These are phyloP conservation scores for Poeciliopsis turrubarensis DNA, from an alignment of 2,113 vertebrate genomes.

Conservation along the genomic window DNA sequence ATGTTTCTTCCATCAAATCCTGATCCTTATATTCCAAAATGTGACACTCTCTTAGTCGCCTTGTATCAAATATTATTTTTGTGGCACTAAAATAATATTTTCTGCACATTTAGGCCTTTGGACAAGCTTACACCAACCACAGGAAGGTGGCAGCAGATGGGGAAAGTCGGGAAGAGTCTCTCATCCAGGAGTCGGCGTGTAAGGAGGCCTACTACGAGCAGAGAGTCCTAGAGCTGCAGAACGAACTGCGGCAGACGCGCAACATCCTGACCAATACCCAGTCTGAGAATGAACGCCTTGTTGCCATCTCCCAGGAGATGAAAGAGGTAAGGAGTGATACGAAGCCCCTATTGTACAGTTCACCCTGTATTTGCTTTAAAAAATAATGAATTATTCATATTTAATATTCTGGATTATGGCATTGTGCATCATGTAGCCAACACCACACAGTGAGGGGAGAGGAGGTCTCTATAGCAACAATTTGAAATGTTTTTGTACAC, in stretches of 20 bases:
- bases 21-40: not conserved
- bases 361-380: not conserved
- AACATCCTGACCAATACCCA: constrained; percentile 91
- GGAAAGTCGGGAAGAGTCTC: constrained; percentile 95
- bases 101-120: constrained; percentile 86
- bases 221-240: constrained; percentile 94
- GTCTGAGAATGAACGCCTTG: constrained; percentile 93
- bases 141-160: constrained; percentile 97
- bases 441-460: not conserved
- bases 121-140: constrained; percentile 96
- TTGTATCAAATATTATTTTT: no score
- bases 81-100: not conserved
- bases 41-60: not conserved
- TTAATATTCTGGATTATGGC: not conserved
- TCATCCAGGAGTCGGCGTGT: constrained; percentile 95
- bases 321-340: constrained; percentile 85
- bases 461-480: not conserved
- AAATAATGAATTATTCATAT: not conserved
- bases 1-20: not conserved
- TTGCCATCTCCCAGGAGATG: constrained; percentile 88
- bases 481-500: not conserved
- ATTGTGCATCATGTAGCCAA: not conserved
- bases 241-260: constrained; percentile 89
- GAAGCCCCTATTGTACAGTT: not conserved
- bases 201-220: constrained; percentile 98